Evolutionary conservation across 1,140 invertebrate genomes (phyloP).

Genomic region (Hycleus phaleratus): DNA sequence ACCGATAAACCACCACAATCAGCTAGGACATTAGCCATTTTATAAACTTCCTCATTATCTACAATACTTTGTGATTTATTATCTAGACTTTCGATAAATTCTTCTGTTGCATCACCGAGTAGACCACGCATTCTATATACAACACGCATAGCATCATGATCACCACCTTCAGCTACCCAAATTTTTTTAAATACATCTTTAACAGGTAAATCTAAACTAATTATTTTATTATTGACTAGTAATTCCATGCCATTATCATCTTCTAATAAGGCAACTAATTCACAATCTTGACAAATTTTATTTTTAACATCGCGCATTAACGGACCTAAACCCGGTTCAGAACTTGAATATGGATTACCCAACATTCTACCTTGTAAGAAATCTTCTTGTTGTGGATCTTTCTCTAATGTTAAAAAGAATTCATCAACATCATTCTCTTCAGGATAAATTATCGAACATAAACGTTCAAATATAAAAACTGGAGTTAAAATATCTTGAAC

Average conservation of each 20-base stretch:
- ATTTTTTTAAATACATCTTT: conserved; percentile 86
- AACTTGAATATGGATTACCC: conserved; percentile 93
- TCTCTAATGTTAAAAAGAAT: conserved; percentile 93
- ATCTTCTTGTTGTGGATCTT: conserved; percentile 97
- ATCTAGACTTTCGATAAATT: conserved; percentile 92
- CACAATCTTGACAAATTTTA: conserved; percentile 96
- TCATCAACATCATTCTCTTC: conserved; percentile 96
- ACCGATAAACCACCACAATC: conserved; percentile 73
- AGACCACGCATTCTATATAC: conserved; percentile 98
- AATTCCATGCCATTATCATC: conserved; percentile 99
- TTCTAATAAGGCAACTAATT: conserved; percentile 89
- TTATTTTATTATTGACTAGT: conserved; percentile 98
- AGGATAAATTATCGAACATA: conserved; percentile 96
- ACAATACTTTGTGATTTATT: conserved; percentile 83
- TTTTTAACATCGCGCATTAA: conserved; percentile 98
- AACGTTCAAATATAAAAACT: conserved; percentile 93
- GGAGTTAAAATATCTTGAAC: conserved; percentile 90
- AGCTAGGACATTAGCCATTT: conserved; percentile 62
- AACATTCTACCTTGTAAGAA: conserved; percentile 94
- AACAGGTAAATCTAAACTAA: conserved; percentile 90
- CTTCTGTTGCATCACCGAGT: conserved; percentile 95
- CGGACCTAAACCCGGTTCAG: conserved; percentile 88
- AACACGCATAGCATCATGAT: conserved; percentile 92
- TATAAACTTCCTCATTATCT: conserved; percentile 91
- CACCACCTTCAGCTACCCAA: conserved; percentile 79